A percentile compares a stretch with the other conserved stretches of the same genome.
Conservation (phyloP, 1,140 invertebrate species). For the Choristoneura fumiferana region DNA sequence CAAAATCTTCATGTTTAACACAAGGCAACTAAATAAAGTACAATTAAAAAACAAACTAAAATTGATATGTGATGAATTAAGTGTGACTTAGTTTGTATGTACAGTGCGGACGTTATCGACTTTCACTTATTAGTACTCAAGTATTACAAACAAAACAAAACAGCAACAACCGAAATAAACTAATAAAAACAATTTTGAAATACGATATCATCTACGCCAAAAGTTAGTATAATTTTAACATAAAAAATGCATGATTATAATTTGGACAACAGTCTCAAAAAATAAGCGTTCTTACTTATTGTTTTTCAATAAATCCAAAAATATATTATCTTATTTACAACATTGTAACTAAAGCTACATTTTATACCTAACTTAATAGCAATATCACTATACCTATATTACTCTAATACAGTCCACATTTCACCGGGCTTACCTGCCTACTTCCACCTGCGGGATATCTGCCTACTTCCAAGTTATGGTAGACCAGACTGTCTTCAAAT, state of each 20-base stretch:
- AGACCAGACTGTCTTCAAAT: no score
- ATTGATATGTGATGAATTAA: constrained; percentile 71
- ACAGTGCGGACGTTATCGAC: constrained; percentile 42
- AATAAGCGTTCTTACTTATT: constrained; percentile 60
- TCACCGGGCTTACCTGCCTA: no score
- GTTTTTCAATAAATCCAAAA: constrained; percentile 59
- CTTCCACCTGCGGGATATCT: no score
- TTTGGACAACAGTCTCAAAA: constrained; percentile 73
- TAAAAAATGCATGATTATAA: constrained; percentile 47
- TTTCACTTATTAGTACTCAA: constrained; percentile 30
- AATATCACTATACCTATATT: no score
- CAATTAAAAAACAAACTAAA: constrained; percentile 66
- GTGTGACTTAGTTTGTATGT: constrained; percentile 62
- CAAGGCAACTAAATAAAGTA: constrained; percentile 69
- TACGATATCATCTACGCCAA: constrained; percentile 31
- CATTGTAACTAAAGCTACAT: background rate
- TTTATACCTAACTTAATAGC: no score
- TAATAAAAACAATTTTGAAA: constrained; percentile 69
- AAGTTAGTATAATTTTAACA: constrained; percentile 47
- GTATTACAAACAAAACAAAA: constrained; percentile 44
- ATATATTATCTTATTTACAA: constrained; percentile 69
- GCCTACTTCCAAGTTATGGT: no score
- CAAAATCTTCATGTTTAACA: constrained; percentile 66
- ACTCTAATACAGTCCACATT: no score
- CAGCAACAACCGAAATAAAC: constrained; percentile 64